Evolutionary conservation across 2,797 vertebrate genomes (phyloP).

Genomic region (Staurois parvus): DNA sequence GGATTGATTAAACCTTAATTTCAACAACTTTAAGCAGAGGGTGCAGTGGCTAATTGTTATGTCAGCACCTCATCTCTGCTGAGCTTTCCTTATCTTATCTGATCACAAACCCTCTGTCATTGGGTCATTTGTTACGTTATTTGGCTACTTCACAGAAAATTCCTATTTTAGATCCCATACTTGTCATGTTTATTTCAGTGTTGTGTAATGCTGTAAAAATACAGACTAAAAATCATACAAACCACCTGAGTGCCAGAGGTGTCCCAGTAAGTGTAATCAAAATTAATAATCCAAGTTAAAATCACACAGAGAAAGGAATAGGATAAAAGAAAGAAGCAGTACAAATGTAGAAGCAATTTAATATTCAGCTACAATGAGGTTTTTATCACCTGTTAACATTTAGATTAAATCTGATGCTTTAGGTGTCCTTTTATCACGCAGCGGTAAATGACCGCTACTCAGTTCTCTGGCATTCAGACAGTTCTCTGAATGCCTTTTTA

Average conservation of each 20-base stretch:
- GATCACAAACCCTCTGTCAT: constrained; percentile 31
- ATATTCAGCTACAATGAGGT: too few relatives aligned
- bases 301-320: neutral
- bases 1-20: constrained; percentile 33
- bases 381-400: too few relatives aligned
- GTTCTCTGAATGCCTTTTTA: too few relatives aligned
- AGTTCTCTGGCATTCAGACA: too few relatives aligned
- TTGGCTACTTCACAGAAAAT: neutral
- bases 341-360: neutral
- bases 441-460: too few relatives aligned
- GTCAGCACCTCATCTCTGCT: constrained; percentile 50
- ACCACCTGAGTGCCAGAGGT: neutral
- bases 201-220: neutral
- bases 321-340: neutral
- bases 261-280: neutral
- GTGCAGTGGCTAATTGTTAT: constrained; percentile 45
- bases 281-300: too few relatives aligned
- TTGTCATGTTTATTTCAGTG: neutral
- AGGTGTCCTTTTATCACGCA: too few relatives aligned
- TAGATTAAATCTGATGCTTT: too few relatives aligned
- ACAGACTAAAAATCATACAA: neutral
- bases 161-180: neutral
- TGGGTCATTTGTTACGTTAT: constrained; percentile 26
- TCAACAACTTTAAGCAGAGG: constrained; percentile 18
- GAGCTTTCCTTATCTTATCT: constrained; percentile 43